Evolutionary conservation across 1,140 invertebrate species (phyloP).

Genomic region (Drosophila truncata): DNA sequence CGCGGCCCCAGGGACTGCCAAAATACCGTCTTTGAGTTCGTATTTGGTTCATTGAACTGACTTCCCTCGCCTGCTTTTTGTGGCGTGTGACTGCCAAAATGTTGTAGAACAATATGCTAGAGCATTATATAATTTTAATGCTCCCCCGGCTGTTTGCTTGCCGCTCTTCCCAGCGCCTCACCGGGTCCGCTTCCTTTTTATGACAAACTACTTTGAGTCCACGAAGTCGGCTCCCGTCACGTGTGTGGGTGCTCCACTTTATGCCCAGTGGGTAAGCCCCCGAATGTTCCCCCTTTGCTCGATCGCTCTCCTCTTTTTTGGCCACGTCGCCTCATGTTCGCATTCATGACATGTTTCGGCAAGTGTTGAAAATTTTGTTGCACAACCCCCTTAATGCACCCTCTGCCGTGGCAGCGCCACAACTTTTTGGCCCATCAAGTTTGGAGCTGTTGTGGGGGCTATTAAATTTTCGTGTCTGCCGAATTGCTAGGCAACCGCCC

Average conservation of each 20-base stretch:
- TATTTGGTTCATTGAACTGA: conserved; percentile 35
- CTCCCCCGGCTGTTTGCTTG: conserved; percentile 8
- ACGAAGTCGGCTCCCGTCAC: conserved; percentile 40
- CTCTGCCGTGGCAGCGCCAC: background rate
- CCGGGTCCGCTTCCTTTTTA: conserved; percentile 16
- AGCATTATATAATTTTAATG: conserved; percentile 51
- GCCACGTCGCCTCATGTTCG: conserved; percentile 51
- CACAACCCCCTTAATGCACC: conserved; percentile 30
- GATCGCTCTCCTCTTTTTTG: conserved; percentile 33
- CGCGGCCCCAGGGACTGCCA: conserved; percentile 20
- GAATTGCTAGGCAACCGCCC: conserved; percentile 39
- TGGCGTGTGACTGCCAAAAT: conserved; percentile 12
- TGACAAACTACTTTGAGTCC: conserved; percentile 51
- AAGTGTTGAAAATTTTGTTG: conserved; percentile 74
- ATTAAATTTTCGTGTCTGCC: conserved; percentile 73
- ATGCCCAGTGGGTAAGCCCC: conserved; percentile 20
- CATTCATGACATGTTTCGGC: conserved; percentile 70
- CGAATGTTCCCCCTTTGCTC: background rate
- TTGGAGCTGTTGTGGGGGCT: conserved; percentile 56
- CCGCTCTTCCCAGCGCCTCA: background rate
- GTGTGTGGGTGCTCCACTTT: conserved; percentile 43
- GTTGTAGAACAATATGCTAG: conserved; percentile 37
- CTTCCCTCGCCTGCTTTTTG: background rate
- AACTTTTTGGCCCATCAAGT: conserved; percentile 50
- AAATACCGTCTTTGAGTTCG: conserved; percentile 3